Evolutionary conservation across 2,113 vertebrate species (phyloP), one percentile per base, ranked within the genome.

Genomic region (Xenotilapia longispinis): DNA sequence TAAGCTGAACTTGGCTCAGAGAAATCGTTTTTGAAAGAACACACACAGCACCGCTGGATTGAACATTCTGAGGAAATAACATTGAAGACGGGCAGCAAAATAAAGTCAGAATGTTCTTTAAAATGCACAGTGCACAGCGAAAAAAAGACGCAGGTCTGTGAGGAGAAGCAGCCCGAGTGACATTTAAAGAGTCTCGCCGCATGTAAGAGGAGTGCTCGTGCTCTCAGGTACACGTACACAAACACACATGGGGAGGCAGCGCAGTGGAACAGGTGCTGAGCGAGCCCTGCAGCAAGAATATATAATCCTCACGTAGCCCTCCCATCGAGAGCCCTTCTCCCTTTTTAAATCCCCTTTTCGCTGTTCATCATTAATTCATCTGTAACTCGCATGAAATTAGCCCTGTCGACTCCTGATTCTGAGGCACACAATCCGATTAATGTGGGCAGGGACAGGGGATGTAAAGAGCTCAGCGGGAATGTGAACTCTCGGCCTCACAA

Each of bases 301-400:
- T 87, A 94, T 96, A 95, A 95, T 95, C 94, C 89, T 91, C 91
- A 92, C 84, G 84, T 90, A 88, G 90, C 82, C 85, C 84, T 91
- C 91, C 93, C 92, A 92, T 94, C 78, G 85, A 94, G 90, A 90
- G 89, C 86, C 83, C 87, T 68, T 88, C 91, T 93, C 84, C 70
- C 92, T 86, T 80, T 83, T 91, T 90, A 94, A 96, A 95, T 92
- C 92, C 91, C 90, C 87, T 91, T 92, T 95, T 94, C 92, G 73
- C 85, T 87, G 65, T 89, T 92, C 94, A 93, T 96, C 93, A 95
- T 94, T 96, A 93, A 95, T 95, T 96, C 94, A 93, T 93, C 93
- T 94, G 93, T 93, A 95, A 91, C 92, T 91, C 47, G 92, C 91
- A 92, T 96, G 94, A 95, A 96, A 96, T 96, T 95, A 95, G 93